Conservation (phyloP, 2,113 vertebrate genomes). For the Quiscalus mexicanus region DNA sequence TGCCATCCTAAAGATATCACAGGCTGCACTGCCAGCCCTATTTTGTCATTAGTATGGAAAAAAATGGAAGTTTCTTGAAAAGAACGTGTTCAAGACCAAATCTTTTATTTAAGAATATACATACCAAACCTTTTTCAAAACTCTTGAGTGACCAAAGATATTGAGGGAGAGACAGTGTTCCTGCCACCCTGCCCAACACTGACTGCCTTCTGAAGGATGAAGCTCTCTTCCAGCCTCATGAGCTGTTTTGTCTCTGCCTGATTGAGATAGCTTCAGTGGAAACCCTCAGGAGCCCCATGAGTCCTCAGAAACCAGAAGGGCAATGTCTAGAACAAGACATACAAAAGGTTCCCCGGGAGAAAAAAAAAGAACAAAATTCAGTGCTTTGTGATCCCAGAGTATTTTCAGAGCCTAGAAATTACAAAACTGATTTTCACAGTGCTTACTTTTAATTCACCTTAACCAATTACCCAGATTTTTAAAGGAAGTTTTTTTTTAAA, state of each 20-base stretch:
- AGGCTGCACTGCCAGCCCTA: neutral
- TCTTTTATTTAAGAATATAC: neutral
- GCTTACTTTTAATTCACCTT: neutral
- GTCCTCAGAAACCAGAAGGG: neutral
- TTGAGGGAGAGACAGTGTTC: neutral
- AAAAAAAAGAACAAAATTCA: neutral
- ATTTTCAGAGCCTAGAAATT: neutral
- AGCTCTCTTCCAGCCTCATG: neutral
- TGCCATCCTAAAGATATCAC: constrained; percentile 13
- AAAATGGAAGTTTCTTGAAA: neutral
- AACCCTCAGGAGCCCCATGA: neutral
- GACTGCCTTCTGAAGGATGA: neutral
- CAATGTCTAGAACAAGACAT: neutral
- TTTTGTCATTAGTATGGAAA: neutral
- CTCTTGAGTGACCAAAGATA: neutral
- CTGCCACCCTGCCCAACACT: neutral
- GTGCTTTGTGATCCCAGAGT: neutral
- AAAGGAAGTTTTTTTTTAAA: neutral
- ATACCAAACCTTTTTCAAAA: neutral
- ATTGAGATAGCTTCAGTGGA: neutral
- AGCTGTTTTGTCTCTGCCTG: neutral
- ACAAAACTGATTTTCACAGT: neutral
- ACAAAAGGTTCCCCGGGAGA: neutral
- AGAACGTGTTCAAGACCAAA: neutral
- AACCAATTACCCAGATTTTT: neutral